Conservation (phyloP, 2,797 vertebrate genomes). For the Pangasius mekongensis region DNA sequence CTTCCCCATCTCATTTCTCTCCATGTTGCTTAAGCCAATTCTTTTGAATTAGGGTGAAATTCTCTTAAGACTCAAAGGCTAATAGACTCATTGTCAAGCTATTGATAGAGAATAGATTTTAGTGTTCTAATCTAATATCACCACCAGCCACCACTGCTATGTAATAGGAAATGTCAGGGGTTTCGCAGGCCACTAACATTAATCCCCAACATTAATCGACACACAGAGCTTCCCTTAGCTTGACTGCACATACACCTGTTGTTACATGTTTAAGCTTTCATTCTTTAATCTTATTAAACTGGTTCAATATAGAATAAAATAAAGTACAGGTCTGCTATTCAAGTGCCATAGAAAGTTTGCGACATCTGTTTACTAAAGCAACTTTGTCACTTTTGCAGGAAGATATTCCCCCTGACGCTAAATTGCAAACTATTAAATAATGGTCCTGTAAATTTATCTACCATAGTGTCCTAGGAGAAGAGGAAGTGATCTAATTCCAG, state of each 20-base stretch:
- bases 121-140: not conserved
- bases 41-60: not conserved
- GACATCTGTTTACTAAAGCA: not conserved
- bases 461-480: not conserved
- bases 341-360: not conserved
- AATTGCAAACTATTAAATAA: conserved; percentile 18
- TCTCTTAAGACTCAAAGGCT: conserved; percentile 7
- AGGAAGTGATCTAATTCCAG: not conserved
- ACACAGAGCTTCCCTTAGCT: not conserved
- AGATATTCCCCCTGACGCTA: not conserved
- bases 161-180: not conserved
- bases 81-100: not conserved
- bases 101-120: conserved; percentile 1
- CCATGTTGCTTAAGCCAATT: not conserved
- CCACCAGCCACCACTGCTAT: not conserved
- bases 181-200: not conserved
- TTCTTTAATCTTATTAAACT: not conserved
- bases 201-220: not conserved
- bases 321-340: not conserved
- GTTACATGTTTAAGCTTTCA: not conserved
- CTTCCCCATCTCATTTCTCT: not conserved
- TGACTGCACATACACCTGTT: not conserved
- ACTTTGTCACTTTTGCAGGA: not conserved
- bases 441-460: conserved; percentile 3
- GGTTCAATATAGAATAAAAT: not conserved